Conservation (phyloP, 1,140 invertebrate genomes). For the Aphelenchoides besseyi region DNA sequence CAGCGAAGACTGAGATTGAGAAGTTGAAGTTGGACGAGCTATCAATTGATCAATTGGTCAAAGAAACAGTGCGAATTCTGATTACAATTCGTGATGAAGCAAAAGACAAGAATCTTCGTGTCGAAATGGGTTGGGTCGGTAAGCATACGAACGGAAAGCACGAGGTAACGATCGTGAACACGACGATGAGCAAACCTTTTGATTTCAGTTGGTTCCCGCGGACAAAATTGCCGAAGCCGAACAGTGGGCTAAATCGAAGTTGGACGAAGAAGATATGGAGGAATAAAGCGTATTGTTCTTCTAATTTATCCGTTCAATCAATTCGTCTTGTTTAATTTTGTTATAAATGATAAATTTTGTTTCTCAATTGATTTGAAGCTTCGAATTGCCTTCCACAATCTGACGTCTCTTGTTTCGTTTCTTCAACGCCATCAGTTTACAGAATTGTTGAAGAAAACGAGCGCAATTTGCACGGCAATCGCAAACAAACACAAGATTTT, state of each 20-base stretch:
- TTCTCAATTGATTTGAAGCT: too few species aligned
- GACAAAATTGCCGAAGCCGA: constrained; percentile 46
- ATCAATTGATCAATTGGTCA: constrained; percentile 49
- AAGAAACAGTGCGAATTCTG: constrained; percentile 61
- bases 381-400: too few species aligned
- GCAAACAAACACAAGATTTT: too few species aligned
- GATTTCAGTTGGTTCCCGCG: constrained; percentile 31
- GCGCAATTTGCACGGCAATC: too few species aligned
- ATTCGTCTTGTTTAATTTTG: background rate
- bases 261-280: constrained; percentile 59
- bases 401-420: too few species aligned
- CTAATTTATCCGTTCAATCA: background rate
- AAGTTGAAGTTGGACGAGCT: constrained; percentile 74
- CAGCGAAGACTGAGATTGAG: constrained; percentile 98
- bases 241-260: constrained; percentile 49
- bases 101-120: constrained; percentile 95
- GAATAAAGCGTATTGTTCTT: background rate
- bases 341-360: too few species aligned
- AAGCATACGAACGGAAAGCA: constrained; percentile 63
- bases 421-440: too few species aligned
- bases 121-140: constrained; percentile 95
- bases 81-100: constrained; percentile 84
- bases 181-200: background rate
- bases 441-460: too few species aligned
- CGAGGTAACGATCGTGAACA: constrained; percentile 31